Percentiles rank a stretch among this genome's conserved stretches.
These are phyloP conservation scores for Dromas ardeola DNA, from an alignment of 2,113 vertebrate species.

Conservation along the genomic window DNA sequence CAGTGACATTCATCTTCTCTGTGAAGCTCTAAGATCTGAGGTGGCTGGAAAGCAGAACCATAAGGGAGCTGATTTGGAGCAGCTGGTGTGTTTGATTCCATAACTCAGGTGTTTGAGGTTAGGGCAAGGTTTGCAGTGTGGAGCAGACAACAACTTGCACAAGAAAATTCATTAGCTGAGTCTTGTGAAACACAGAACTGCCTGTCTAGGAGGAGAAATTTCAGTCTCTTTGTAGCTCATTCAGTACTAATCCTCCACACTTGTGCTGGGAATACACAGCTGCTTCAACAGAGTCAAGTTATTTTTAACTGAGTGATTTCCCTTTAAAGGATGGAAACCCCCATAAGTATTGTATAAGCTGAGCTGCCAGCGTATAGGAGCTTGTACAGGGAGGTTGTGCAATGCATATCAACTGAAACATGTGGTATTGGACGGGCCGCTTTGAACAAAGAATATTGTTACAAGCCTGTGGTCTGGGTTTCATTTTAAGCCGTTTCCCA, in stretches of 20 bases:
- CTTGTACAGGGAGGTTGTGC: neutral
- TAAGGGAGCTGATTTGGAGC: neutral
- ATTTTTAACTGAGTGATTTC: neutral
- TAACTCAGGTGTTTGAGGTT: neutral
- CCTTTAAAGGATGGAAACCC: neutral
- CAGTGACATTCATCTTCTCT: neutral
- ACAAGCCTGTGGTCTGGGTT: neutral
- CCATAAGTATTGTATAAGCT: accelerated
- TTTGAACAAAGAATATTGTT: neutral
- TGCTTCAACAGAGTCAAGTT: neutral
- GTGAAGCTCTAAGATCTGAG: neutral
- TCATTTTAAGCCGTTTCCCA: neutral
- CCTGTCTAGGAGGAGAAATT: neutral
- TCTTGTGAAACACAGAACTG: neutral
- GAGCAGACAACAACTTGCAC: neutral
- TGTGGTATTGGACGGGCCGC: neutral
- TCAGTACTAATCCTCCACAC: neutral
- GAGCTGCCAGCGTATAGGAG: neutral
- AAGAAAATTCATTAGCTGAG: no score
- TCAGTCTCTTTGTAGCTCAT: neutral
- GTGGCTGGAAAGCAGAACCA: neutral
- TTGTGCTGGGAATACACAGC: neutral
- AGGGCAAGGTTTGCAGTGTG: neutral
- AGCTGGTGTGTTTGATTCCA: neutral
- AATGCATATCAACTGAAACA: neutral